A percentile compares a stretch with the other conserved stretches of the same genome.
Conservation (phyloP, 2,888 invertebrate species). For the Napeogenes sylphis region DNA sequence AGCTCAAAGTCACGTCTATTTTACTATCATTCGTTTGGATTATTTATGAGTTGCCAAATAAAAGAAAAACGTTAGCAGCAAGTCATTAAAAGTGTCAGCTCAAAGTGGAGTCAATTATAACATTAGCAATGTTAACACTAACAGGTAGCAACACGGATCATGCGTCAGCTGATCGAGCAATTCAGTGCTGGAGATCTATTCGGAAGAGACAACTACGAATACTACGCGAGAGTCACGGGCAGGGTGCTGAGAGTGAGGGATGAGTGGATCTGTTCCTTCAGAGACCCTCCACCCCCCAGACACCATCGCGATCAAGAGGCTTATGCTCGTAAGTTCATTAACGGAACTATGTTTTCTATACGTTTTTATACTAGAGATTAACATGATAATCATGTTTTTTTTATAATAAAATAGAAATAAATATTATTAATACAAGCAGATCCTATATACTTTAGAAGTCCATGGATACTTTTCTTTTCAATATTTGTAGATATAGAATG, state of each 20-base stretch:
- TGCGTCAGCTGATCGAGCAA: slow-evolving; percentile 98
- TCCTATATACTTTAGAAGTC: background rate
- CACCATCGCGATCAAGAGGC: slow-evolving; percentile 81
- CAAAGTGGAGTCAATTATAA: no score
- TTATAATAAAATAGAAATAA: no score
- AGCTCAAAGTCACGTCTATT: no score
- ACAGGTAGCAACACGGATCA: slow-evolving; percentile 95
- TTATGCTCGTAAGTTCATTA: slow-evolving; percentile 78
- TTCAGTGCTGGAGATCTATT: slow-evolving; percentile 97
- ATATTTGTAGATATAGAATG: no score
- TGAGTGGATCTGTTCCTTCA: slow-evolving; percentile 96
- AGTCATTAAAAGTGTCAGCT: no score
- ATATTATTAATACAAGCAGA: background rate
- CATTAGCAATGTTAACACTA: background rate
- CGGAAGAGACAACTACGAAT: slow-evolving; percentile 95
- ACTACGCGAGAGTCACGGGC: slow-evolving; percentile 95
- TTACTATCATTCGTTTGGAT: no score
- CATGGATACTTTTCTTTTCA: no score
- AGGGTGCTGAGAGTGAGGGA: slow-evolving; percentile 94
- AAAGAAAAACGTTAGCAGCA: no score
- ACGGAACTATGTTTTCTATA: background rate
- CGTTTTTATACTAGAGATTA: background rate
- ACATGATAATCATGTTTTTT: no score
- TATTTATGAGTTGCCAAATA: no score
- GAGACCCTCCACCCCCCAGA: slow-evolving; percentile 86